Percentiles rank a stretch among this genome's conserved stretches.
Evolutionary conservation across 2,113 vertebrate species (phyloP).

Genomic region (Saccopteryx leptura): DNA sequence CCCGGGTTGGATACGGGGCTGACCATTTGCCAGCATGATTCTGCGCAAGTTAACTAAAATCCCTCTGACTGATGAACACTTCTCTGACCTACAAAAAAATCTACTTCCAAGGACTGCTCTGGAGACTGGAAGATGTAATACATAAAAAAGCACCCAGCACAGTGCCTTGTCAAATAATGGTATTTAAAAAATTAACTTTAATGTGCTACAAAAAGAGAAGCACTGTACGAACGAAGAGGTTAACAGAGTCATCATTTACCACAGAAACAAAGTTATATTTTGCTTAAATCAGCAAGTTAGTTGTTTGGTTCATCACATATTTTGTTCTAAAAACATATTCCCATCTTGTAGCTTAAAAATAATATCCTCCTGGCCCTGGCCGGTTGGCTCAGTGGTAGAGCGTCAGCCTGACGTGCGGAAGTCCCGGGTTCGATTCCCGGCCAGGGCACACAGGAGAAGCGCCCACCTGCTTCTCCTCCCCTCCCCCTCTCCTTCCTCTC

Average conservation of each 20-base stretch:
- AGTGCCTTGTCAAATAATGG: background rate
- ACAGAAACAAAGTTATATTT: background rate
- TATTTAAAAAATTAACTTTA: background rate
- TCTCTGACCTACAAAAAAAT: background rate
- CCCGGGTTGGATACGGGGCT: background rate
- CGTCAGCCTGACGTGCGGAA: no score
- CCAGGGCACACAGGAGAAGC: no score
- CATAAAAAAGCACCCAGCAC: background rate
- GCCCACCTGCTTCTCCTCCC: no score
- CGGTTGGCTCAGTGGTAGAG: no score
- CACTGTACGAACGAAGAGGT: background rate
- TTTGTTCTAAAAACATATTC: slow-evolving; percentile 18
- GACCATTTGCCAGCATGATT: background rate
- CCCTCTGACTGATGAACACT: background rate
- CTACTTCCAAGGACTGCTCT: background rate
- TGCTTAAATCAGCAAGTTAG: background rate
- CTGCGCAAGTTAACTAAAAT: background rate
- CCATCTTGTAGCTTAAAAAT: background rate
- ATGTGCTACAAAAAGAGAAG: background rate
- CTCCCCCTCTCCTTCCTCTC: no score
- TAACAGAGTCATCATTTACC: background rate
- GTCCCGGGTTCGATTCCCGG: no score
- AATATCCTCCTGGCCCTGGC: background rate
- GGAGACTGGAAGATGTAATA: background rate
- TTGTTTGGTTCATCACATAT: background rate